Evolutionary conservation across 1,140 invertebrate species (phyloP), one percentile per base, ranked within the genome.

Genomic region (Drosophila nannoptera): DNA sequence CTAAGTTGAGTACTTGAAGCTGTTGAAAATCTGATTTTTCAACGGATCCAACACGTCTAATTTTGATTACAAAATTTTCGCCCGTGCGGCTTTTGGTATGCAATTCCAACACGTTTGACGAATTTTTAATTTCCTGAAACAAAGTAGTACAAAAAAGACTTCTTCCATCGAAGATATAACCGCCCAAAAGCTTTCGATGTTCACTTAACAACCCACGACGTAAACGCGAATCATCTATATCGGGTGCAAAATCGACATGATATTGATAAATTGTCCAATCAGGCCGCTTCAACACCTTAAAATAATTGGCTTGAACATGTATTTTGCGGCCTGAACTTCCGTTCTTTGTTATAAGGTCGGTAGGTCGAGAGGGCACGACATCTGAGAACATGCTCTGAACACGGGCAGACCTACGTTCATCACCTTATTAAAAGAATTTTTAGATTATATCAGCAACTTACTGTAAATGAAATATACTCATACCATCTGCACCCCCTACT

Each of bases 231-330:
- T 82, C 73, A 22, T 89, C 87, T 0, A 89, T 42, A 7, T 94
- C 92, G 0, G 96, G 96, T 0, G 87, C 78, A 77, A 96, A 95
- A 78, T 96, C 94, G 0, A 98, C 96, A 52, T 93, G 91, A 83
- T 98, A 97, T 69, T 97, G 95, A 73, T 93, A 94, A 0, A 98
- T 89, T 22, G 92, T 90, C 95, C 95, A 97, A 43, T 94, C 90
- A 0, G 94, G 92, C 0, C 90, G 90, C 2, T 92, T 91, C 2
- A 93, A 22, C 1, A 97, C 71, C 14, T 91, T 91, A 68, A 96
- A 97, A 67, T 96, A 97, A 87, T 98, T 98, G 0, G 95, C 90
- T 2, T 91, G 71, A 0, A 97, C 69, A 0, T 55, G 52, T 5
- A 88, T 59, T 45, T 38, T 73, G 0, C 6, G 63, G 0, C 88